Conservation (phyloP, 1,140 invertebrate species). For the Calephelis virginiensis region DNA sequence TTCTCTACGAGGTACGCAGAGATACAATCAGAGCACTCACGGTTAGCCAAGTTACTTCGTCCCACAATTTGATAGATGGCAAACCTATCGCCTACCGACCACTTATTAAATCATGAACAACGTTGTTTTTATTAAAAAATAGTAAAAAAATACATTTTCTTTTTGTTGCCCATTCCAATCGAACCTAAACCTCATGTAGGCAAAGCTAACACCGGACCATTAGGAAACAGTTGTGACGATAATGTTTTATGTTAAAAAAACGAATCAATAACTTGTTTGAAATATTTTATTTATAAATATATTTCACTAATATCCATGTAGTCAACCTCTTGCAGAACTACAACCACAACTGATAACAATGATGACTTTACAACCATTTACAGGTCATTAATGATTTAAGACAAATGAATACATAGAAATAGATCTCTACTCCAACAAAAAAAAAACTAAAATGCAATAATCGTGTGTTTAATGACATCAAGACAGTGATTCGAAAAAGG, state of each 20-base stretch:
- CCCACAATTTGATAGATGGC: too few relatives aligned
- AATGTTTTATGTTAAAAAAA: neutral
- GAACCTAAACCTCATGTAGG: too few relatives aligned
- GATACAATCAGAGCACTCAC: too few relatives aligned
- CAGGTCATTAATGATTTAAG: conserved; percentile 10
- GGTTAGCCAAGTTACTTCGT: too few relatives aligned
- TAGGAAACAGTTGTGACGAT: too few relatives aligned
- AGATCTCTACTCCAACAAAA: conserved; percentile 49
- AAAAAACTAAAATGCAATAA: conserved; percentile 40
- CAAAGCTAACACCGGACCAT: too few relatives aligned
- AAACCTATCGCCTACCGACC: too few relatives aligned
- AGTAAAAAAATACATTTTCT: too few relatives aligned
- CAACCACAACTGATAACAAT: conserved; percentile 9
- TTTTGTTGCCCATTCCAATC: too few relatives aligned
- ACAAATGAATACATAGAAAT: conserved; percentile 29
- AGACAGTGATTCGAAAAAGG: conserved; percentile 3
- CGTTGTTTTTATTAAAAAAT: too few relatives aligned
- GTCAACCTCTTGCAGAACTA: conserved; percentile 35
- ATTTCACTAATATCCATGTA: conserved; percentile 64
- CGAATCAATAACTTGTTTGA: conserved; percentile 26
- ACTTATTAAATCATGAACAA: too few relatives aligned
- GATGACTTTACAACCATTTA: conserved; percentile 12
- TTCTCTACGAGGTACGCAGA: too few relatives aligned
- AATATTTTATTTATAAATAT: conserved; percentile 51
- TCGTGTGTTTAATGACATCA: neutral